A percentile compares a stretch with the other conserved stretches of the same genome.
These are phyloP conservation scores for Carterocephalus palaemon DNA, from an alignment of 2,888 invertebrate species.

Conservation along the genomic window DNA sequence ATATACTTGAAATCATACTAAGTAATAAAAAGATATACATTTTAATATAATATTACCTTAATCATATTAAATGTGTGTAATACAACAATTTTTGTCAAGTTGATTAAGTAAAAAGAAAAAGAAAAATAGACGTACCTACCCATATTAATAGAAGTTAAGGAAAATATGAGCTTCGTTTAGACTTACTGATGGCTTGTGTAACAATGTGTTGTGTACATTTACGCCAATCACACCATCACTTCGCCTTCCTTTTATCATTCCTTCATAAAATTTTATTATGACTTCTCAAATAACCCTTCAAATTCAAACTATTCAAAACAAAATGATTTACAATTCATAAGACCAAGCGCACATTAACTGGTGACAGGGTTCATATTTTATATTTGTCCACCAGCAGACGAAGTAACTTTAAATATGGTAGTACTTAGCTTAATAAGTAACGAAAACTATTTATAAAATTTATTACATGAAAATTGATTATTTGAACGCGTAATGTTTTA, in stretches of 20 bases:
- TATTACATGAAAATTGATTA: no score
- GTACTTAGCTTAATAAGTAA: constrained; percentile 15
- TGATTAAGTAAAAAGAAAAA: constrained; percentile 3
- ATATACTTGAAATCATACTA: constrained; percentile 6
- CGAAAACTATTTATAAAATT: no score
- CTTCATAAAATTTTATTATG: constrained; percentile 35
- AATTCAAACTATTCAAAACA: constrained; percentile 14
- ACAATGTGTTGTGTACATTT: constrained; percentile 64
- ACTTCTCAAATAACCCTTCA: constrained; percentile 1
- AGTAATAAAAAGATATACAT: constrained; percentile 20
- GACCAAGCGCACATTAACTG: constrained; percentile 71
- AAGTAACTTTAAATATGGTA: constrained; percentile 14
- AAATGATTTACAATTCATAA: constrained; percentile 40
- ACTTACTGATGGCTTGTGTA: constrained; percentile 74
- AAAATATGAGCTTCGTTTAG: constrained; percentile 78
- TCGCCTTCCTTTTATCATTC: constrained; percentile 35
- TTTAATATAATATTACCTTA: constrained; percentile 12
- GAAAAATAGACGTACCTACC: constrained; percentile 45
- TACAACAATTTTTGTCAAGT: constrained; percentile 11
- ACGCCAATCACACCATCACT: constrained; percentile 42
- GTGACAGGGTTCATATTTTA: constrained; percentile 72
- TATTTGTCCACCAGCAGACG: constrained; percentile 63
- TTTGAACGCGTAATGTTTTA: neutral
- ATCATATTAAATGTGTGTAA: constrained; percentile 18
- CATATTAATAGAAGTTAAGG: constrained; percentile 71